phyloP scores from a whole-genome alignment of 2,888 invertebrate species.

The Dendrolimus houi region DNA sequence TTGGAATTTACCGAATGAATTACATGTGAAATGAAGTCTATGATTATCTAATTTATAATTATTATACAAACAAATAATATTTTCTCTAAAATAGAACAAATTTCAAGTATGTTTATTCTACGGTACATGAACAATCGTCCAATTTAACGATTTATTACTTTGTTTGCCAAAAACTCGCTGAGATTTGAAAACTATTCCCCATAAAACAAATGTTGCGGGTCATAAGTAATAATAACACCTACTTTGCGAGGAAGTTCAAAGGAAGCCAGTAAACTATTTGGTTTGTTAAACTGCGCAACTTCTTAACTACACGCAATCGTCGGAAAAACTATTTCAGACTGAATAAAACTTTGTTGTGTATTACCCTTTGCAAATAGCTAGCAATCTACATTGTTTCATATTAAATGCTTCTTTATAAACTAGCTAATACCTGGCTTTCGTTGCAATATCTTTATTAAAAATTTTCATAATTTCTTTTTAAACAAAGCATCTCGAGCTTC shows the following conservation, averaged over 20 bases:
- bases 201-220: neutral
- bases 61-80: too few relatives aligned
- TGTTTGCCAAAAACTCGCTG: neutral
- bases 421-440: too few relatives aligned
- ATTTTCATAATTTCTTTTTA: too few relatives aligned
- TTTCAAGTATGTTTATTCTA: too few relatives aligned
- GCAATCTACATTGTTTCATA: conserved; percentile 34
- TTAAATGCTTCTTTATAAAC: too few relatives aligned
- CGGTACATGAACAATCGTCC: neutral
- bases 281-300: conserved; percentile 26
- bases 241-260: conserved; percentile 6
- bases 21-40: too few relatives aligned
- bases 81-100: too few relatives aligned
- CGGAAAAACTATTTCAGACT: conserved; percentile 47
- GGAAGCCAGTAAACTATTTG: conserved; percentile 21
- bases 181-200: neutral
- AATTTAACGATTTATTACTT: neutral
- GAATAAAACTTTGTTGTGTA: conserved; percentile 41
- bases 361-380: conserved; percentile 45
- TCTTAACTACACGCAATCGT: conserved; percentile 39
- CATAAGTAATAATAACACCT: neutral
- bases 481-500: too few relatives aligned
- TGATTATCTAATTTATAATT: too few relatives aligned
- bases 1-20: too few relatives aligned
- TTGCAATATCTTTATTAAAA: too few relatives aligned